These are phyloP conservation scores for Xanthia icteritia DNA, from an alignment of 2,888 invertebrate genomes.

Conservation along the genomic window DNA sequence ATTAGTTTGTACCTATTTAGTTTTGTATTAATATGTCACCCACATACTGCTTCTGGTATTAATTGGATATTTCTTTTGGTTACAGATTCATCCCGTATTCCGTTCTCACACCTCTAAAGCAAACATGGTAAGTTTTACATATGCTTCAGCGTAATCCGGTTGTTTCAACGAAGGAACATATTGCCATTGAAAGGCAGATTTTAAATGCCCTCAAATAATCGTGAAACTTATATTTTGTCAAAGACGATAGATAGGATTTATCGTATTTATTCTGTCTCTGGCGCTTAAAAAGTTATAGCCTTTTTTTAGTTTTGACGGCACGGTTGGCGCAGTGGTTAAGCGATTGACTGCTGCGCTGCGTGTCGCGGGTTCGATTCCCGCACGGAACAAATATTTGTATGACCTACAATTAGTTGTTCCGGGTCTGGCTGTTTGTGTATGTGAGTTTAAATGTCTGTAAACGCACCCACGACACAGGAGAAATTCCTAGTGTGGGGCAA, in stretches of 20 bases:
- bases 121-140: slow-evolving; percentile 70
- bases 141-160: background rate
- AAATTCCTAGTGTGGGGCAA: too few relatives aligned
- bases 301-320: too few relatives aligned
- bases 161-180: slow-evolving; percentile 1
- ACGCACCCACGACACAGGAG: too few relatives aligned
- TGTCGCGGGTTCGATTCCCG: too few relatives aligned
- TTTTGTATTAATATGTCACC: slow-evolving; percentile 18
- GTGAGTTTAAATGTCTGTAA: too few relatives aligned
- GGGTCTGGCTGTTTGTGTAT: too few relatives aligned
- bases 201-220: background rate
- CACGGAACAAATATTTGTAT: too few relatives aligned
- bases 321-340: too few relatives aligned
- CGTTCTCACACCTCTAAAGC: slow-evolving; percentile 47
- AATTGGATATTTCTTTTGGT: slow-evolving; percentile 56
- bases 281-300: slow-evolving; percentile 17
- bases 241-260: background rate
- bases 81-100: slow-evolving; percentile 65
- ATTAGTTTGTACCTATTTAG: slow-evolving; percentile 21
- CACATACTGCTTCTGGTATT: slow-evolving; percentile 34
- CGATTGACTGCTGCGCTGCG: too few relatives aligned
- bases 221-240: background rate
- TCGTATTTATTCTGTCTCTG: background rate
- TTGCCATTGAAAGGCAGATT: background rate
- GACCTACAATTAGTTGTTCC: too few relatives aligned